A percentile compares a stretch with the other conserved stretches of the same genome.
phyloP scores from a whole-genome alignment of 2,113 vertebrate genomes.

The human (Homo sapiens) region GRCh38 chr6:17608501-17609000 shows the following conservation, averaged over 20 bases:
- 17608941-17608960: constrained; percentile 45
- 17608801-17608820: background rate
- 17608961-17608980: constrained; percentile 59
- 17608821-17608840: background rate
- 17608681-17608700: constrained; percentile 73
- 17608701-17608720: constrained; percentile 60
- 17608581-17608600: constrained; percentile 37
- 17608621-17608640: constrained; percentile 63
- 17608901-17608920: constrained; percentile 11
- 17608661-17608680: constrained; percentile 27
- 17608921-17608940: constrained; percentile 32
- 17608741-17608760: background rate
- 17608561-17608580: constrained; percentile 38
- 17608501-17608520: constrained; percentile 74
- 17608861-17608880: background rate
- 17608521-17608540: constrained; percentile 71
- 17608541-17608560: constrained; percentile 35
- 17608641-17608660: constrained; percentile 58
- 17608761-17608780: constrained; percentile 49
- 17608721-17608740: constrained; percentile 74
- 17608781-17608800: constrained; percentile 45
- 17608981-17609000: constrained; percentile 74
- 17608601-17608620: constrained; percentile 47
- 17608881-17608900: constrained; percentile 20
- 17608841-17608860: background rate